A percentile compares a stretch with the other conserved stretches of the same genome.
Evolutionary conservation across 1,140 invertebrate species (phyloP).

Genomic region (Drosophila sturtevanti): DNA sequence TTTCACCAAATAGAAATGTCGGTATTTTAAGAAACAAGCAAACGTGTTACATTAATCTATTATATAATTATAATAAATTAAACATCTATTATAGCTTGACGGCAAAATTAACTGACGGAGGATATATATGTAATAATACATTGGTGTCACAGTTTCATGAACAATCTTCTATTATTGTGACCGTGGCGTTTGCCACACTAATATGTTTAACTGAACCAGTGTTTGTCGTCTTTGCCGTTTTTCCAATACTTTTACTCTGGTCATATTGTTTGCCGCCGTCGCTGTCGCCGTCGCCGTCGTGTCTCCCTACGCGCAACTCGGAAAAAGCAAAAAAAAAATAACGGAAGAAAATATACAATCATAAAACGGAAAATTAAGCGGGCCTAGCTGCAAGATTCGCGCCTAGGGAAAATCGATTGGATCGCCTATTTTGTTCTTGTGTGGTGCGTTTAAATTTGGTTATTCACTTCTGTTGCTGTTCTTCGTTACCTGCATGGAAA

Average conservation of each 20-base stretch:
- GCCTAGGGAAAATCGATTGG: not conserved
- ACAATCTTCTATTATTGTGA: not conserved
- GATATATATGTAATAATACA: too few relatives aligned
- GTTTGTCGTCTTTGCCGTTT: not conserved
- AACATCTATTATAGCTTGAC: too few relatives aligned
- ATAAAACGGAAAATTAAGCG: constrained; percentile 3
- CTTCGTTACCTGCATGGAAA: not conserved
- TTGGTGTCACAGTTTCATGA: not conserved
- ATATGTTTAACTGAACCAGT: not conserved
- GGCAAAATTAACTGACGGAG: too few relatives aligned
- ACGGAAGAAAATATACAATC: constrained; percentile 8
- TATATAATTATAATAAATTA: too few relatives aligned
- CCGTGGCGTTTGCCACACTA: not conserved
- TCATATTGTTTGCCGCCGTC: constrained; percentile 1
- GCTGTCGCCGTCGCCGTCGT: constrained; percentile 5
- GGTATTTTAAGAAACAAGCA: too few relatives aligned
- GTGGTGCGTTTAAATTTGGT: not conserved
- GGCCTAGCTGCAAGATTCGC: not conserved
- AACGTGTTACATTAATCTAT: too few relatives aligned
- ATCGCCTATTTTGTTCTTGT: constrained; percentile 4
- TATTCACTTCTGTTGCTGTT: not conserved
- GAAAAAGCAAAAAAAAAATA: constrained; percentile 7
- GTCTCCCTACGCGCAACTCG: constrained; percentile 15
- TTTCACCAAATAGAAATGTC: too few relatives aligned
- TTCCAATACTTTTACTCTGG: not conserved